phyloP scores from a whole-genome alignment of 2,888 invertebrate genomes.

The Agrotis exclamationis region DNA sequence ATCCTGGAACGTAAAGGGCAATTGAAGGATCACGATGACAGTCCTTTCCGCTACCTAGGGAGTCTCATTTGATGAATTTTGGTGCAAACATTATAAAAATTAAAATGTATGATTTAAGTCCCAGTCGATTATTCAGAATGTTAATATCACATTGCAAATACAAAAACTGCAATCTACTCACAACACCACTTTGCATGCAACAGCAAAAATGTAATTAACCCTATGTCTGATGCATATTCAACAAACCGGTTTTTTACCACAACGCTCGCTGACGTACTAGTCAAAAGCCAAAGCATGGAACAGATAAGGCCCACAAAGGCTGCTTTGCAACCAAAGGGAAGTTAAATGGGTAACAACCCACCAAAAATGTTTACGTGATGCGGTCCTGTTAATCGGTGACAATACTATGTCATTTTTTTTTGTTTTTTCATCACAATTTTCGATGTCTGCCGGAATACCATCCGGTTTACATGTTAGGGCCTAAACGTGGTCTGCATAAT shows the following conservation, averaged over 20 bases:
- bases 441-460: too few relatives aligned
- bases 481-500: too few relatives aligned
- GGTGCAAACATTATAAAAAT: too few relatives aligned
- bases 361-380: constrained; percentile 26
- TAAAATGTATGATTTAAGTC: too few relatives aligned
- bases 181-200: not conserved
- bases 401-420: not conserved
- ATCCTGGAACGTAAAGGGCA: too few relatives aligned
- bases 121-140: too few relatives aligned
- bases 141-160: not conserved
- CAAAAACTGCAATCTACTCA: not conserved
- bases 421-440: constrained; percentile 13
- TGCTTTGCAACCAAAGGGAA: constrained; percentile 17
- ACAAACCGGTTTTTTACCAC: not conserved
- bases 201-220: constrained; percentile 9
- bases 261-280: constrained; percentile 6
- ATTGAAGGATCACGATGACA: too few relatives aligned
- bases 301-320: constrained; percentile 39
- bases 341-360: constrained; percentile 37
- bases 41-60: too few relatives aligned
- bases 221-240: constrained; percentile 16
- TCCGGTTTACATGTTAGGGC: too few relatives aligned
- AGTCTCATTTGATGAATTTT: too few relatives aligned
- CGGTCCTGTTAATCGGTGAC: constrained; percentile 15
- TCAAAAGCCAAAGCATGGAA: constrained; percentile 37